A percentile compares a stretch with the other conserved stretches of the same genome.
These are phyloP conservation scores for Gavia stellata DNA, from an alignment of 2,113 vertebrate genomes.

Conservation along the genomic window DNA sequence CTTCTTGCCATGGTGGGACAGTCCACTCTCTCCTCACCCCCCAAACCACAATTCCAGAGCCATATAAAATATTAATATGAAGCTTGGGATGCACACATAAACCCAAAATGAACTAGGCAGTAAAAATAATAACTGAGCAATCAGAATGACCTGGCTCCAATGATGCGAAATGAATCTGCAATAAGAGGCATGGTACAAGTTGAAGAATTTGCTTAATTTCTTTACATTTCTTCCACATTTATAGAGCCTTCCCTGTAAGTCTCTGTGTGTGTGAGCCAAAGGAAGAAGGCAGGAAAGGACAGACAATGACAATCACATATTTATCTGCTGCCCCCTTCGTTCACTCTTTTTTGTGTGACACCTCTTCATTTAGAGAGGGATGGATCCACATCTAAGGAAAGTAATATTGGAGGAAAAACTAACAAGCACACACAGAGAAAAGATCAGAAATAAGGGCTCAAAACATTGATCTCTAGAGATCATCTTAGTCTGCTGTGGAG, in stretches of 20 bases:
- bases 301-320: neutral
- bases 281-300: neutral
- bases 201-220: neutral
- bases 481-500: neutral
- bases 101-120: neutral
- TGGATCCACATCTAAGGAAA: neutral
- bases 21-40: neutral
- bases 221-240: neutral
- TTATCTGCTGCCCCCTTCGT: neutral
- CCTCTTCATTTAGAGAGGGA: neutral
- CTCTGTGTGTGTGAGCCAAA: neutral
- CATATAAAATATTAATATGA: neutral
- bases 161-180: neutral
- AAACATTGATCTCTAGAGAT: neutral
- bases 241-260: neutral
- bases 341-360: neutral
- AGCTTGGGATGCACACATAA: neutral
- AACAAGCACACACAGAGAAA: neutral
- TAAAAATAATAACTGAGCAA: neutral
- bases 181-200: neutral
- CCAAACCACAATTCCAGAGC: neutral
- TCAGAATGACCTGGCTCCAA: neutral
- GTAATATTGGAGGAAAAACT: neutral
- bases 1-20: neutral
- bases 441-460: neutral